phyloP scores from a whole-genome alignment of 2,888 invertebrate species.

The Linnaemya vulpina region DNA sequence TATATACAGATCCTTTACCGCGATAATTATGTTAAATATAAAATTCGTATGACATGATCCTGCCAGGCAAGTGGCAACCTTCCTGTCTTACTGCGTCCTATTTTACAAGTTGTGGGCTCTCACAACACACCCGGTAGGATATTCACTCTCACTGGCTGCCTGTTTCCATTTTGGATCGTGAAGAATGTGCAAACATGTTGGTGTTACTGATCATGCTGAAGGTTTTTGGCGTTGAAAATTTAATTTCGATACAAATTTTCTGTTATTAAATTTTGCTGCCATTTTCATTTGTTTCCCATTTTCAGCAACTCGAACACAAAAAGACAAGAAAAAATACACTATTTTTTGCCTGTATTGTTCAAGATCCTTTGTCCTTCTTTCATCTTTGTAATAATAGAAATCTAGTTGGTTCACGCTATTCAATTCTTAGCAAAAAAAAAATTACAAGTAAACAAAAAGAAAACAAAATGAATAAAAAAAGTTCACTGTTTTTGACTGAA shows the following conservation, averaged over 20 bases:
- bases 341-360: constrained; percentile 29
- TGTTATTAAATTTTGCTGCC: constrained; percentile 40
- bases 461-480: no score
- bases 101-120: no score
- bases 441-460: not conserved
- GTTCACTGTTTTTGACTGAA: constrained; percentile 33
- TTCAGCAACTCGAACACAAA: constrained; percentile 16
- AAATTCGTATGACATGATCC: no score
- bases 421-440: not conserved
- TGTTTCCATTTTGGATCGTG: no score
- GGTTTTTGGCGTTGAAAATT: constrained; percentile 73
- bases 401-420: constrained; percentile 41
- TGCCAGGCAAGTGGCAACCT: no score
- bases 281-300: constrained; percentile 44
- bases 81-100: no score
- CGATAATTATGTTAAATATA: no score
- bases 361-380: constrained; percentile 61
- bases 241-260: constrained; percentile 72
- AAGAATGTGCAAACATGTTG: constrained; percentile 6
- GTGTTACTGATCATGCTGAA: constrained; percentile 23
- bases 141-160: no score
- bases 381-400: constrained; percentile 47
- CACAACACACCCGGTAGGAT: no score
- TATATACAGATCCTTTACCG: no score
- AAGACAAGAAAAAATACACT: constrained; percentile 3